Base-by-base conservation (phyloP, 2,113 vertebrate genomes). In the Promerops cafer region DNA sequence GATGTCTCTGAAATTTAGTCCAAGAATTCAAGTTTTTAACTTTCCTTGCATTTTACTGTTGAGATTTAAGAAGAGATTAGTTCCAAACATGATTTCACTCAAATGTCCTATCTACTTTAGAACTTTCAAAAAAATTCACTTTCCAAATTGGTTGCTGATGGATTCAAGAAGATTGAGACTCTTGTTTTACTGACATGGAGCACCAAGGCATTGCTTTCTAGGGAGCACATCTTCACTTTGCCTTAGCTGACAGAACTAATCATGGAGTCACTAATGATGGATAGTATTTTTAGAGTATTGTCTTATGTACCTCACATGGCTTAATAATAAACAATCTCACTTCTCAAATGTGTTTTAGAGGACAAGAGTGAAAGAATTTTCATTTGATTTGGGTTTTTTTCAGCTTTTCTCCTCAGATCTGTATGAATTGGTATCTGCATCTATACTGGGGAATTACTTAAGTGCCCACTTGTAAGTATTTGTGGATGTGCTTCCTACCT, bases 401-500 rank as follows among this genome's bases (percentile, higher is more conserved):
- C 15, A 4, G 12, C 11, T 68, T 74, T 82, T 24, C 22, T 31
- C 16, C 11, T 16, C 53, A 22, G 33, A 22, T 79, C 53, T 78
- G 10, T 63, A 24, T 1, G 0, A 52, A 10, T 7, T 83, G 35
- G 16, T 28, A 27, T 8, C 19, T 60, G 20, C 53, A 68, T 33
- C 16, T 84, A 6, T 76, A 54, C 18, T 40, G 11, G 15, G 26
- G 20, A 75, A 47, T 42, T 54, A 39, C 7, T 52, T 30, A 78
- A 42, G 13, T 44, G 27, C 30, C 68, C 33, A 33, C 18, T 96
- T 95, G 30, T 90, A 94, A 88, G 74, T 83, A 77, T 63, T 93
- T 94, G 56, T 54, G n/a, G 10, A 11, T 85, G 68, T 94, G 65
- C 93, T 96, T 96, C 72, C 83, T 74, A 74, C 53, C 72, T 64